Conservation (phyloP, 2,888 invertebrate species). For the Eledona agricola region DNA sequence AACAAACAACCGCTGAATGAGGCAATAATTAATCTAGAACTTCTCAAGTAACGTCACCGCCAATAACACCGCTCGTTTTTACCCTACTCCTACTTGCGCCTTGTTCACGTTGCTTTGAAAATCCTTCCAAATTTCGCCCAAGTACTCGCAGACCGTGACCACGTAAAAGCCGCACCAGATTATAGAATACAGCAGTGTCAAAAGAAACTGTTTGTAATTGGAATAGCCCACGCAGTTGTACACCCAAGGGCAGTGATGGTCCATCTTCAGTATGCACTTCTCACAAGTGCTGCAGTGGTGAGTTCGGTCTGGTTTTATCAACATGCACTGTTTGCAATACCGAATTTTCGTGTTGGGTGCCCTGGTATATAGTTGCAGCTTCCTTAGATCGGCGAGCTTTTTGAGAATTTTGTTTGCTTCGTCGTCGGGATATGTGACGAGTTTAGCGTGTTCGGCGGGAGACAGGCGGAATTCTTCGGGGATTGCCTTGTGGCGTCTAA, state of each 20-base stretch:
- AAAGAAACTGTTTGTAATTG: slow-evolving; percentile 52
- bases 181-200: slow-evolving; percentile 46
- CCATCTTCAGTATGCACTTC: slow-evolving; percentile 54
- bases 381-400: slow-evolving; percentile 29
- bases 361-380: slow-evolving; percentile 82
- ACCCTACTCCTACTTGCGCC: slow-evolving; percentile 18
- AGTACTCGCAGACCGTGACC: slow-evolving; percentile 15
- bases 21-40: slow-evolving; percentile 37
- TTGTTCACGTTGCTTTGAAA: slow-evolving; percentile 2
- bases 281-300: slow-evolving; percentile 53
- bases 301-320: slow-evolving; percentile 54
- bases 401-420: slow-evolving; percentile 36
- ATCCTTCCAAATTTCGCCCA: slow-evolving; percentile 7
- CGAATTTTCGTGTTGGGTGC: slow-evolving; percentile 73
- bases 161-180: slow-evolving; percentile 40
- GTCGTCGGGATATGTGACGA: slow-evolving; percentile 25
- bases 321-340: slow-evolving; percentile 49
- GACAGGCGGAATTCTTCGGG: slow-evolving; percentile 42
- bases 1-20: slow-evolving; percentile 36
- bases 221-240: slow-evolving; percentile 51
- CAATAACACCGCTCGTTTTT: slow-evolving; percentile 6
- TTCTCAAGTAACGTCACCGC: neutral
- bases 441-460: slow-evolving; percentile 27
- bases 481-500: slow-evolving; percentile 33
- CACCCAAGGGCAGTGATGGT: slow-evolving; percentile 56